These are phyloP conservation scores for Euwallacea similis DNA, from an alignment of 1,140 invertebrate genomes.

Conservation along the genomic window DNA sequence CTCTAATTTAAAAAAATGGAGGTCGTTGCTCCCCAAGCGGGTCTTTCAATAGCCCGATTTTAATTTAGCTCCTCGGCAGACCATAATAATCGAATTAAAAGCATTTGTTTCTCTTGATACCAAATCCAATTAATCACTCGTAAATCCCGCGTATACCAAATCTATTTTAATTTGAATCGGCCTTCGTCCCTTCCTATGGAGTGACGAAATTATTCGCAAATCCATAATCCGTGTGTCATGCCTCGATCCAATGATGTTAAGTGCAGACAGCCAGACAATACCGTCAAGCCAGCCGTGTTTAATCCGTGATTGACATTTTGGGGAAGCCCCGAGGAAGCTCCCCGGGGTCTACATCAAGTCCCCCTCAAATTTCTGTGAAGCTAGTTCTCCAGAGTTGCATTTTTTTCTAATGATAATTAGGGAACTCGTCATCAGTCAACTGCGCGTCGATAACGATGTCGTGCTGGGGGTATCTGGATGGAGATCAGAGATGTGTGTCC, in stretches of 20 bases:
- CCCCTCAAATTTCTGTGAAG: neutral
- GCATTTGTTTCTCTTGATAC: neutral
- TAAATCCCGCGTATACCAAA: conserved; percentile 9
- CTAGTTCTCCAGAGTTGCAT: conserved; percentile 1
- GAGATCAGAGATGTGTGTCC: too few relatives aligned
- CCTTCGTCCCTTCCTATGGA: conserved; percentile 1
- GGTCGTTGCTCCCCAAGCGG: too few relatives aligned
- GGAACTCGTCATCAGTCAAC: conserved; percentile 11
- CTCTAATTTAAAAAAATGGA: too few relatives aligned
- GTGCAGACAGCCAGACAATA: conserved; percentile 37
- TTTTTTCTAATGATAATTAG: conserved; percentile 21
- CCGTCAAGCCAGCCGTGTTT: conserved; percentile 30
- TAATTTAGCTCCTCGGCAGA: too few relatives aligned
- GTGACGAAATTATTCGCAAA: conserved; percentile 36
- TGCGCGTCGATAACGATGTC: too few relatives aligned
- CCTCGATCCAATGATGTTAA: conserved; percentile 29
- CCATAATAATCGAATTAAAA: neutral
- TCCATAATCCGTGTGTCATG: conserved; percentile 36
- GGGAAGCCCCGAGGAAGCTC: conserved; percentile 2
- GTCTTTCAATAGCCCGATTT: too few relatives aligned
- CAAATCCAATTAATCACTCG: conserved; percentile 18
- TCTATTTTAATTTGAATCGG: conserved; percentile 23
- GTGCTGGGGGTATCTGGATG: too few relatives aligned
- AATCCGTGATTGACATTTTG: conserved; percentile 37
- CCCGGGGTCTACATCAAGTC: neutral